Conservation (phyloP, 2,113 vertebrate species). For the Indicator maculatus region DNA sequence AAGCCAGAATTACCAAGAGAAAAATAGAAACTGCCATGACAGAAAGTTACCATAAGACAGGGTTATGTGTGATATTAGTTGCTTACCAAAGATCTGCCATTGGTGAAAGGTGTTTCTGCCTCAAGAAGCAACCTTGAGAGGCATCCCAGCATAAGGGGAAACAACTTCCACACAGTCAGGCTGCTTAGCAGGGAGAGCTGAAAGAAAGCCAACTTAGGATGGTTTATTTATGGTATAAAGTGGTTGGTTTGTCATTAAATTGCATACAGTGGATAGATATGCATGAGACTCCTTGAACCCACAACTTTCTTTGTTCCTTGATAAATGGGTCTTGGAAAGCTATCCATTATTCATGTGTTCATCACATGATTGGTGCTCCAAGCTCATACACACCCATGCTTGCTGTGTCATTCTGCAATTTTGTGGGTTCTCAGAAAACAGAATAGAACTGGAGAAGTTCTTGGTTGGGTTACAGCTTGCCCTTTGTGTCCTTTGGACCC, state of each 20-base stretch:
- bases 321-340: neutral
- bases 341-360: neutral
- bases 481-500: neutral
- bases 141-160: no score
- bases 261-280: neutral
- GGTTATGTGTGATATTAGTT: accelerated
- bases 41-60: neutral
- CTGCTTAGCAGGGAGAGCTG: no score
- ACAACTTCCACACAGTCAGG: no score
- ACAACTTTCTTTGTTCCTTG: no score
- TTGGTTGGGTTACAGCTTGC: neutral
- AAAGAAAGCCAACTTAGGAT: neutral
- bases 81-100: accelerated
- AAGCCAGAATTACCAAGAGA: neutral
- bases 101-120: neutral
- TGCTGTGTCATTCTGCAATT: neutral
- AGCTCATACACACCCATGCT: neutral
- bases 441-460: neutral
- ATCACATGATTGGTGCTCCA: neutral
- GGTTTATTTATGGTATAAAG: neutral
- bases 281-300: neutral
- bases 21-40: neutral
- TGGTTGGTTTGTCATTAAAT: neutral
- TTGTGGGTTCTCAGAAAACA: neutral
- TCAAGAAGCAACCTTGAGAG: neutral